phyloP scores from a whole-genome alignment of 2,888 invertebrate species.

The Rhingia campestris region DNA sequence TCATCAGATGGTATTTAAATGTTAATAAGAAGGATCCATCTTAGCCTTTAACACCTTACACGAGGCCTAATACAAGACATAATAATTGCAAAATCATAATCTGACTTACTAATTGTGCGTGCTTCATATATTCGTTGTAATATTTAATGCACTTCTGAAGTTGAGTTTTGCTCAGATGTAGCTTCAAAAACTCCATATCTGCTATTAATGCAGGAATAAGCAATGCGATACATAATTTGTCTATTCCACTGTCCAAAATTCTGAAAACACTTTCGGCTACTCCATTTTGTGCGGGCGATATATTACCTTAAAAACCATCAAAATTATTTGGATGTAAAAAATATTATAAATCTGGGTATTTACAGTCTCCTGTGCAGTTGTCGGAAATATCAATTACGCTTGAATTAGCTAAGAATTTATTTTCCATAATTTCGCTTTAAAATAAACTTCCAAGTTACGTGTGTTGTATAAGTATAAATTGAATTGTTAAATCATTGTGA shows the following conservation, averaged over 20 bases:
- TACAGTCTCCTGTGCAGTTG: conserved; percentile 28
- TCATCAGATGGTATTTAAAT: no score
- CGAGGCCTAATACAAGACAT: no score
- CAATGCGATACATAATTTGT: conserved; percentile 76
- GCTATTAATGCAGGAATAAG: conserved; percentile 75
- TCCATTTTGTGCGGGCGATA: conserved; percentile 76
- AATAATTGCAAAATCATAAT: not conserved
- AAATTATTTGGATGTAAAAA: not conserved
- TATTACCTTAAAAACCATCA: conserved; percentile 27
- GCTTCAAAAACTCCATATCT: conserved; percentile 64
- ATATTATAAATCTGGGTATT: not conserved
- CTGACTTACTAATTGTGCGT: conserved; percentile 23
- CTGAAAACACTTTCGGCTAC: conserved; percentile 76
- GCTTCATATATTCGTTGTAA: conserved; percentile 66
- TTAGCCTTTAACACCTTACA: no score
- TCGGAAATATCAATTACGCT: conserved; percentile 37
- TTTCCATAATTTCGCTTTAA: conserved; percentile 35
- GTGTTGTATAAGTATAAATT: no score
- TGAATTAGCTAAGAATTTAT: conserved; percentile 24
- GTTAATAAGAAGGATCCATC: no score
- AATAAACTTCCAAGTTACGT: no score
- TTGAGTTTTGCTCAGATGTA: conserved; percentile 60
- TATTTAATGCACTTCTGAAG: conserved; percentile 66
- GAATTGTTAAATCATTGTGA: no score
- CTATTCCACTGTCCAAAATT: conserved; percentile 74